Evolutionary conservation across 2,113 vertebrate genomes (phyloP).

Genomic region (Nymphicus hollandicus): DNA sequence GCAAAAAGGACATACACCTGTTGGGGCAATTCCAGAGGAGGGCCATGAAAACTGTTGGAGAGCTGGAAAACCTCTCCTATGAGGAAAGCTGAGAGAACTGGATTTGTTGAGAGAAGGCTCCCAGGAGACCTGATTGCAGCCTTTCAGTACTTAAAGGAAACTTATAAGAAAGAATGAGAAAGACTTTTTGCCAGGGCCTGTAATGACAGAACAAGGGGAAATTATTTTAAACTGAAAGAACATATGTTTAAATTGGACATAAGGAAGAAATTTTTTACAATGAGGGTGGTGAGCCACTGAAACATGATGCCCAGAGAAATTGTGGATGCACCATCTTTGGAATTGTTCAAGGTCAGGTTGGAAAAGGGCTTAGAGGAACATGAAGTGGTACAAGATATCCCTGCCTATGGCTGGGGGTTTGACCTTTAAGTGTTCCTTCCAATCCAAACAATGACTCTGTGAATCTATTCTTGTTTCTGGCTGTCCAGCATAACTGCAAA

Average conservation of each 20-base stretch:
- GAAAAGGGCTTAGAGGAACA: neutral
- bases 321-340: neutral
- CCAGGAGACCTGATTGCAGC: rapidly evolving
- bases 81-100: neutral
- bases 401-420: rapidly evolving
- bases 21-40: neutral
- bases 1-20: neutral
- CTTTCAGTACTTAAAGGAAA: neutral
- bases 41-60: rapidly evolving
- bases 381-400: neutral
- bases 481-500: neutral
- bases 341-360: neutral
- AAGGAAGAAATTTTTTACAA: neutral
- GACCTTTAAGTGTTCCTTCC: neutral
- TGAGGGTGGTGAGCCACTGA: neutral
- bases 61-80: neutral
- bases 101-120: rapidly evolving
- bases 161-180: neutral
- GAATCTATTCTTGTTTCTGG: neutral
- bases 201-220: neutral
- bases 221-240: neutral
- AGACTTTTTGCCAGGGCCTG: neutral
- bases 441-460: neutral
- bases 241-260: neutral
- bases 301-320: neutral